Conservation (phyloP, 2,113 vertebrate genomes). For the Agelaius phoeniceus region DNA sequence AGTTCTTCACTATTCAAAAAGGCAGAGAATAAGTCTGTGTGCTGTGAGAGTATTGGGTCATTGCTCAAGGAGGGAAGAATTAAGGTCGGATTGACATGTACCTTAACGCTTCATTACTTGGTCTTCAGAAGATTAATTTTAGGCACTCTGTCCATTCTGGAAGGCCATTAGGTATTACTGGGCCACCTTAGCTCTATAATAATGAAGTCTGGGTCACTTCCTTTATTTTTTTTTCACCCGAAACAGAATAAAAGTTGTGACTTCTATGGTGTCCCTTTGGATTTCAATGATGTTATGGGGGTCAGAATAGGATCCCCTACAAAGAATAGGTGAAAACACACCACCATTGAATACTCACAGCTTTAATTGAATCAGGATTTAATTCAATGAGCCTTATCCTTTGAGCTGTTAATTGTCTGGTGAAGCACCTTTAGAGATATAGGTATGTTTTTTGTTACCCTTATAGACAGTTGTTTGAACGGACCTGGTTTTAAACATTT, state of each 20-base stretch:
- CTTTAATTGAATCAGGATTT: not conserved
- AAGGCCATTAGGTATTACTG: slow-evolving; percentile 21
- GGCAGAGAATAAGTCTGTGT: not conserved
- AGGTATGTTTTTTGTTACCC: not conserved
- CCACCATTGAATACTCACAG: not conserved
- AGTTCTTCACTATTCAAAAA: not conserved
- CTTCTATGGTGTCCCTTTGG: not conserved
- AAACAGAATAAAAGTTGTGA: not conserved
- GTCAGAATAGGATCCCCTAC: not conserved
- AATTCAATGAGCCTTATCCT: not conserved
- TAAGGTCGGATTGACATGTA: slow-evolving; percentile 10
- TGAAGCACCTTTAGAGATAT: not conserved
- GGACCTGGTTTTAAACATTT: not conserved
- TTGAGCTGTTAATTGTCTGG: not conserved
- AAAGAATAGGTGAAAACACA: not conserved
- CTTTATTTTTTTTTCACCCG: not conserved
- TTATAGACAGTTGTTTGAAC: not conserved
- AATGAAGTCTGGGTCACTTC: slow-evolving; percentile 3
- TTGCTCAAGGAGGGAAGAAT: slow-evolving; percentile 61
- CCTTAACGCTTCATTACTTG: slow-evolving; percentile 63
- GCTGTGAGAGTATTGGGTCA: slow-evolving; percentile 39
- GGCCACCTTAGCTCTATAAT: not conserved
- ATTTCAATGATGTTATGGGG: not conserved
- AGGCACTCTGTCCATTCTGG: slow-evolving; percentile 8
- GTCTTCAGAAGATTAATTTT: slow-evolving; percentile 63